These are phyloP conservation scores for Buathra laborator DNA, from an alignment of 2,888 invertebrate species.

Conservation along the genomic window DNA sequence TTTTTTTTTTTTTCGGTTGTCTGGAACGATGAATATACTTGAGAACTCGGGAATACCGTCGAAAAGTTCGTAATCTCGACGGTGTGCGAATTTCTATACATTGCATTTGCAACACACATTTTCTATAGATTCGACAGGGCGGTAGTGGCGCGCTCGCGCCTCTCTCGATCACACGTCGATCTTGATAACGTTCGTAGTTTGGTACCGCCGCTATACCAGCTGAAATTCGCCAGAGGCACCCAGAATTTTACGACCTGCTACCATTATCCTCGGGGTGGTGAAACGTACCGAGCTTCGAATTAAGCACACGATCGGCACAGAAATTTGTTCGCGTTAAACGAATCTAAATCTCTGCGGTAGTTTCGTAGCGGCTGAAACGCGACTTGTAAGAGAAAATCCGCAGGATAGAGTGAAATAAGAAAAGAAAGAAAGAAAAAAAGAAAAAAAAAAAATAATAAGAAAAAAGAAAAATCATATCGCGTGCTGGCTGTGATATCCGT, in stretches of 20 bases:
- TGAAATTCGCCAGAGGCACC: constrained; percentile 54
- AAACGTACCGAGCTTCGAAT: constrained; percentile 48
- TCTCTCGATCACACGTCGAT: constrained; percentile 71
- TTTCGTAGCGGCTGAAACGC: constrained; percentile 28
- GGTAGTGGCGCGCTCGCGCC: constrained; percentile 9
- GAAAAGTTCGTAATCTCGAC: constrained; percentile 10
- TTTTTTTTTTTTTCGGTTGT: background rate
- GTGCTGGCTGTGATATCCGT: constrained; percentile 40
- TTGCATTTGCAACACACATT: constrained; percentile 44
- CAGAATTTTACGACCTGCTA: constrained; percentile 54
- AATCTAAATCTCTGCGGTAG: constrained; percentile 56
- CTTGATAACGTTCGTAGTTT: constrained; percentile 69
- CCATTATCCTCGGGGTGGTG: constrained; percentile 18
- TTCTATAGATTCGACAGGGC: constrained; percentile 40
- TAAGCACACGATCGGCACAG: constrained; percentile 62
- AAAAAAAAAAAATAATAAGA: constrained; percentile 16
- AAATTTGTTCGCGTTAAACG: constrained; percentile 65
- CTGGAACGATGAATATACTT: constrained; percentile 6
- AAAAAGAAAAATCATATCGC: constrained; percentile 52
- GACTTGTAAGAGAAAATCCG: constrained; percentile 23
- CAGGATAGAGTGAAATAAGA: constrained; percentile 2
- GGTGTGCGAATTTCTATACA: background rate
- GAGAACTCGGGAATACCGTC: background rate
- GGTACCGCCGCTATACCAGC: constrained; percentile 40
- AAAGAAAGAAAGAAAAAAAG: background rate